Percentiles rank a stretch among this genome's conserved stretches.
phyloP scores from a whole-genome alignment of 1,140 invertebrate genomes.

The Mylabris phalerata region DNA sequence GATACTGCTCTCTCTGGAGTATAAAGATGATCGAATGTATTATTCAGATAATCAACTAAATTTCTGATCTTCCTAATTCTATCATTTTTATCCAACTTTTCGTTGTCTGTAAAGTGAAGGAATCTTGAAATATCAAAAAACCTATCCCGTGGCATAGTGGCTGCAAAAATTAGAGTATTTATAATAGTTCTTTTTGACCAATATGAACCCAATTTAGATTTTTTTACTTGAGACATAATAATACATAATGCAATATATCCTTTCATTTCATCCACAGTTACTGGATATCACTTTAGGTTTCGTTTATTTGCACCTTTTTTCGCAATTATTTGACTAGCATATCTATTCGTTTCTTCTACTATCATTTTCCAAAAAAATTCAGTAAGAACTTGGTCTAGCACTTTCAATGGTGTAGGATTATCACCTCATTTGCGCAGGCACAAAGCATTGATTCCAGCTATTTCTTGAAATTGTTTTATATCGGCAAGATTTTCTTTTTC shows the following conservation, averaged over 20 bases:
- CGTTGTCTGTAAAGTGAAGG: not conserved
- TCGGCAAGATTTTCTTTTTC: no score
- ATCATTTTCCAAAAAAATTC: not conserved
- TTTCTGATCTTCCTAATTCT: conserved; percentile 6
- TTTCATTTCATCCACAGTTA: not conserved
- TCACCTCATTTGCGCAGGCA: no score
- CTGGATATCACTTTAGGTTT: not conserved
- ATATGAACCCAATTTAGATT: not conserved
- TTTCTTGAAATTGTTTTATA: no score
- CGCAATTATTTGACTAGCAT: not conserved
- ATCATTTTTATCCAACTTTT: not conserved
- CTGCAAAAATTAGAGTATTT: not conserved
- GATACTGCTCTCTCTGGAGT: conserved; percentile 2
- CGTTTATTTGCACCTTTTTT: not conserved
- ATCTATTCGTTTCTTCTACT: not conserved
- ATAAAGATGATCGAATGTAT: conserved; percentile 6
- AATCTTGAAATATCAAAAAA: not conserved
- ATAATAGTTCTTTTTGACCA: conserved; percentile 1
- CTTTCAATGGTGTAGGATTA: no score
- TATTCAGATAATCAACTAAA: not conserved
- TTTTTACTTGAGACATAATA: not conserved
- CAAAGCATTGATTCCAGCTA: no score
- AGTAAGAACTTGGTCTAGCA: no score
- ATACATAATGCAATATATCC: not conserved
- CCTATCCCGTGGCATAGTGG: not conserved